Base-by-base conservation (phyloP, 2,888 invertebrate species). In the Torymus texanus region DNA sequence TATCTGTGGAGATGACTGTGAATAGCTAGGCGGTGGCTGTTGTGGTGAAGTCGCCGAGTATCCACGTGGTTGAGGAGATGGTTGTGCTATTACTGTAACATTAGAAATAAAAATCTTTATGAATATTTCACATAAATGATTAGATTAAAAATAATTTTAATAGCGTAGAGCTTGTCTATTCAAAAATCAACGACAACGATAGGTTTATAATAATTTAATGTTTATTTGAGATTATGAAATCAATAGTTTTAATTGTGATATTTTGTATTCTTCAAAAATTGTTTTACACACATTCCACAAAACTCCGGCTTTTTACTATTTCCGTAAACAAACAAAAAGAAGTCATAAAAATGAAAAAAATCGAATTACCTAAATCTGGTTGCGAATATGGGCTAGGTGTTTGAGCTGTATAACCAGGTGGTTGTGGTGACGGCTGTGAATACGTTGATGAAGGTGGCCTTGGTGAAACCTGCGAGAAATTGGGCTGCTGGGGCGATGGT, bases 21-120 rank as follows among this genome's bases (percentile, higher is more conserved):
- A 90, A 50, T 91, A 91, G 75, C 89, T 91, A 80, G 90, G 88
- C 66, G 91, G 89, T 21, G 85, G 85, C 73, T 91, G 91, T 75
- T 91, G 91, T 21, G 91, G 86, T 21, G 88, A 85, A 5, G 84
- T 84, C 71, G 86, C 84, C 51, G 86, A 82, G 41, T 83, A 86
- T n/a, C 83, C 24, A 73, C 85, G 73, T 66, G 84, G 73, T 73
- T 89, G 86, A 16, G 89, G 85, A 24, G 88, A 88, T 1, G 86
- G 86, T 66, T 87, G 87, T 2, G 86, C 83, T 61, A 80, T 80
- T 8, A 79, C 80, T 81, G 58, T 3, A 4, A 67, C 58, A 16
- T 50, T 56, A 61, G 14, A 61, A 53, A 63, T 51, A 62, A 62
- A 59, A 21, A 29, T 66, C 29, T 66, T 79, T 84, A 84, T 59